A percentile compares a stretch with the other conserved stretches of the same genome.
These are phyloP conservation scores for Odontesthes bonariensis DNA, from an alignment of 2,113 vertebrate genomes.

Conservation along the genomic window DNA sequence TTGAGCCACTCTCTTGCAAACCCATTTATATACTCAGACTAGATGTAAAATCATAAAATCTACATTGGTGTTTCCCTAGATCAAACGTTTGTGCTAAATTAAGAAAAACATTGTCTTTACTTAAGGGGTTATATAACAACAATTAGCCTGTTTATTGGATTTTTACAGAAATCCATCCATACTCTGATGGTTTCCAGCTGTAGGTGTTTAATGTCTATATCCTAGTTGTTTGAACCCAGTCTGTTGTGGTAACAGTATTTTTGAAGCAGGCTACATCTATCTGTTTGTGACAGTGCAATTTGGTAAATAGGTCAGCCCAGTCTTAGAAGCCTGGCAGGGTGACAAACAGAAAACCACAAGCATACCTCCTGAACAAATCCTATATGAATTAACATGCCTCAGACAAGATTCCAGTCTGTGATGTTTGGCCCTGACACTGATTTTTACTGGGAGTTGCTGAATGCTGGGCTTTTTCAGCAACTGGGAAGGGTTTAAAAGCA, in stretches of 20 bases:
- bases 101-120: neutral
- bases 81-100: neutral
- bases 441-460: conserved; percentile 72
- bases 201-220: conserved; percentile 8
- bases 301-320: conserved; percentile 59
- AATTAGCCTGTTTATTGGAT: neutral
- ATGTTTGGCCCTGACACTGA: conserved; percentile 76
- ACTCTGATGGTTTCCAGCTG: neutral
- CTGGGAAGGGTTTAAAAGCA: conserved; percentile 73
- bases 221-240: conserved; percentile 31
- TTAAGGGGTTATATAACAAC: neutral
- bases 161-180: neutral
- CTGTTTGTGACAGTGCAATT: conserved; percentile 53
- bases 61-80: neutral
- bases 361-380: conserved; percentile 70
- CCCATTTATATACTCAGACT: neutral
- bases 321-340: conserved; percentile 43
- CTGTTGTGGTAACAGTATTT: conserved; percentile 33
- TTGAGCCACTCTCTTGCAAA: neutral
- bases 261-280: conserved; percentile 21
- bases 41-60: neutral
- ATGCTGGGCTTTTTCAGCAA: conserved; percentile 67
- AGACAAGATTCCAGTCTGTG: conserved; percentile 78
- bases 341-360: conserved; percentile 61
- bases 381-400: conserved; percentile 66